Conservation (phyloP, 2,888 invertebrate genomes). For the Xanthorhoe designata region DNA sequence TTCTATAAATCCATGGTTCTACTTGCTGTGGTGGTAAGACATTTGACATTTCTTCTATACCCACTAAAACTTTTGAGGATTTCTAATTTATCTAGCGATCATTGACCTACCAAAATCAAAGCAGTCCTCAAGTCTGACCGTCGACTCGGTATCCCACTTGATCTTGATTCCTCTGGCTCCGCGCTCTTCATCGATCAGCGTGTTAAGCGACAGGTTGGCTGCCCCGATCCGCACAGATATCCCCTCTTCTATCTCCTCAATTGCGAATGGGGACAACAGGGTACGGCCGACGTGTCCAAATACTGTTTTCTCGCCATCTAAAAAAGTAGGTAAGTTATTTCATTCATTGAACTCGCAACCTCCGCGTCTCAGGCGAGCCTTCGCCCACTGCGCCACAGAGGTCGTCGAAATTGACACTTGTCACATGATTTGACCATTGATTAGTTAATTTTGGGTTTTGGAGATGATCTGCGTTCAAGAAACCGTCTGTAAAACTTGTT, state of each 20-base stretch:
- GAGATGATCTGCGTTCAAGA: too few species aligned
- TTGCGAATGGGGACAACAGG: constrained; percentile 56
- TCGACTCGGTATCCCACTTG: constrained; percentile 63
- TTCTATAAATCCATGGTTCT: too few species aligned
- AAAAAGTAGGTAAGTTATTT: constrained; percentile 1
- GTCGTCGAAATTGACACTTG: too few species aligned
- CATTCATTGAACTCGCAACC: too few species aligned
- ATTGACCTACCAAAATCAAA: constrained; percentile 66
- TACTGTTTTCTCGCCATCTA: constrained; percentile 55
- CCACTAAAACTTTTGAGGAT: too few species aligned
- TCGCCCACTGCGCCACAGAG: too few species aligned
- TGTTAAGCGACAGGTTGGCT: constrained; percentile 64
- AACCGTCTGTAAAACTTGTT: too few species aligned
- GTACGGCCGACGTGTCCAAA: constrained; percentile 73
- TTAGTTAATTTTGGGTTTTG: too few species aligned
- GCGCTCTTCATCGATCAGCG: constrained; percentile 57
- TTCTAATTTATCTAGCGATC: background rate
- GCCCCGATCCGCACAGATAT: constrained; percentile 60
- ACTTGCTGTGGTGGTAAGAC: too few species aligned
- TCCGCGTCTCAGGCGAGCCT: too few species aligned
- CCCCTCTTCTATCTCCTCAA: constrained; percentile 66
- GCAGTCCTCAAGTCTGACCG: constrained; percentile 77
- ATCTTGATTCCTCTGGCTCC: constrained; percentile 69
- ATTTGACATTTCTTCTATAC: too few species aligned
- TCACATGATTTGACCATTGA: too few species aligned